A percentile compares a stretch with the other conserved stretches of the same genome.
These are phyloP conservation scores for Achroia grisella DNA, from an alignment of 1,140 invertebrate genomes.

Conservation along the genomic window DNA sequence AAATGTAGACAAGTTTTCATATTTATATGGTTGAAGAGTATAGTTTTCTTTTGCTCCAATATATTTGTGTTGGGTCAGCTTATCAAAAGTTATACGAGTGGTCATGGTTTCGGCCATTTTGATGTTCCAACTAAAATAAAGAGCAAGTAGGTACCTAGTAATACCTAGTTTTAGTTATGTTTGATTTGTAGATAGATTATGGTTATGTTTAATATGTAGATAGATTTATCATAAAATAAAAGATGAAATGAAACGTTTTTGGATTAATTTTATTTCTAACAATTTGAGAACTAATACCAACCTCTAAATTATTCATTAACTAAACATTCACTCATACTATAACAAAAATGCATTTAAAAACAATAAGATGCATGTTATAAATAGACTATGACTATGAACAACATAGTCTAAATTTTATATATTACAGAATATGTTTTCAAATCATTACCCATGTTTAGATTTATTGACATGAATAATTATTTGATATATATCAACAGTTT, in stretches of 20 bases:
- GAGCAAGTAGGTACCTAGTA: slow-evolving; percentile 9
- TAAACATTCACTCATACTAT: slow-evolving; percentile 7
- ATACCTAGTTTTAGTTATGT: slow-evolving; percentile 4
- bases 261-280: slow-evolving; percentile 36
- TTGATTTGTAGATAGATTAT: slow-evolving; percentile 12
- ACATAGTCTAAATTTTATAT: too few species aligned
- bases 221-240: slow-evolving; percentile 19
- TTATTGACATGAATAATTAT: too few species aligned
- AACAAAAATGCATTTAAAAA: neutral
- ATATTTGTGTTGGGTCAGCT: slow-evolving; percentile 82
- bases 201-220: slow-evolving; percentile 8
- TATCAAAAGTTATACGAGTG: slow-evolving; percentile 74
- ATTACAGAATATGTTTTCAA: too few species aligned
- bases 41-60: slow-evolving; percentile 86
- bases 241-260: slow-evolving; percentile 4
- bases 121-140: slow-evolving; percentile 6
- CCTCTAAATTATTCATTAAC: slow-evolving; percentile 12
- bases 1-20: slow-evolving; percentile 87
- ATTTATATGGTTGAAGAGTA: slow-evolving; percentile 84
- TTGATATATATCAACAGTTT: too few species aligned
- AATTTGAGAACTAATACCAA: slow-evolving; percentile 22
- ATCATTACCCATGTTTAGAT: too few species aligned
- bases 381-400: neutral
- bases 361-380: slow-evolving; percentile 1
- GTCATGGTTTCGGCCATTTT: slow-evolving; percentile 37